Conservation (phyloP, 2,888 invertebrate species). For the Eristalis pertinax region DNA sequence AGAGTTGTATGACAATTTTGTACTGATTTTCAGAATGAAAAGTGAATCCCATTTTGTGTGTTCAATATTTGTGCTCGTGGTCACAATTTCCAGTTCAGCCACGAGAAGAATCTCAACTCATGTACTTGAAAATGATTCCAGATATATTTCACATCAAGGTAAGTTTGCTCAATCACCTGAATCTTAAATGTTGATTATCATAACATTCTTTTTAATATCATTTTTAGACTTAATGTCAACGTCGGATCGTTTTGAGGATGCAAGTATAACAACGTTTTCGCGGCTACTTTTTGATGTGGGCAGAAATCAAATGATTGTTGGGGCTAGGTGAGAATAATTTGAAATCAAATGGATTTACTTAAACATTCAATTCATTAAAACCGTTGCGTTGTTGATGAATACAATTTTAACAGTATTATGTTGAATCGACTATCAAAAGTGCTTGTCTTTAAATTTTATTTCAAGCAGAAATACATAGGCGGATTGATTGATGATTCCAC, state of each 20-base stretch:
- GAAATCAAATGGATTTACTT: too few species aligned
- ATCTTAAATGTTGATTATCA: not conserved
- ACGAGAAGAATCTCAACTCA: conserved; percentile 33
- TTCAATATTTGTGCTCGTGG: conserved; percentile 30
- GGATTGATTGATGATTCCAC: too few species aligned
- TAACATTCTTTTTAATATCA: conserved; percentile 73
- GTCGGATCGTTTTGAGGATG: conserved; percentile 87
- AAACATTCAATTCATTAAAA: too few species aligned
- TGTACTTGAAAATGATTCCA: conserved; percentile 78
- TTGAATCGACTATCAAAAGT: too few species aligned
- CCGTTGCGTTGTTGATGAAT: too few species aligned
- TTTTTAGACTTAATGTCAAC: conserved; percentile 87
- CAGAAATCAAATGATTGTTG: conserved; percentile 93
- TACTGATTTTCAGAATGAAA: conserved; percentile 45
- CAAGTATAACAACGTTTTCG: conserved; percentile 89
- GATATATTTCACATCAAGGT: conserved; percentile 81
- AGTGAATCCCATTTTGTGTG: conserved; percentile 24
- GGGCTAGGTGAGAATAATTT: conserved; percentile 88
- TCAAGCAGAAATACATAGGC: too few species aligned
- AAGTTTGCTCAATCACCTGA: conserved; percentile 61
- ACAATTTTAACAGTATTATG: too few species aligned
- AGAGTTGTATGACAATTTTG: not conserved
- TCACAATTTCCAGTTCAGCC: conserved; percentile 11
- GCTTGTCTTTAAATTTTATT: too few species aligned
- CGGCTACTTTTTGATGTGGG: conserved; percentile 93